Percentiles rank a stretch among this genome's conserved stretches.
phyloP scores from a whole-genome alignment of 2,113 vertebrate species.

The Hyperoodon ampullatus region DNA sequence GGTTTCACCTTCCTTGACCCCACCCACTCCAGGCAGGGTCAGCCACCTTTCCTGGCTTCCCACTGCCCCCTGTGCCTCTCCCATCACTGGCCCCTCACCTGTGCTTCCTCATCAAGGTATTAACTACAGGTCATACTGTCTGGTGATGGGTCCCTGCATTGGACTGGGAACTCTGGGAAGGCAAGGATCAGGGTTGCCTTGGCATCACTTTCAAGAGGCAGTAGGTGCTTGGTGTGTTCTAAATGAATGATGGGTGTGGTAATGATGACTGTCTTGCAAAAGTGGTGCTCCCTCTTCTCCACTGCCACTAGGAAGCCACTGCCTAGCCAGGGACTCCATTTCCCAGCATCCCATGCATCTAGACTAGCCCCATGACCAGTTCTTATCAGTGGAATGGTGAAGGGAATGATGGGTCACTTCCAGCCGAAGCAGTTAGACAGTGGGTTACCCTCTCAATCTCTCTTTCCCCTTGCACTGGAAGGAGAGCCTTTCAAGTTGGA shows the following conservation, averaged over 20 bases:
- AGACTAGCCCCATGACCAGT: background rate
- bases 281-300: background rate
- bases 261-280: background rate
- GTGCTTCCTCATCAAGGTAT: background rate
- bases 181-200: background rate
- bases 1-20: background rate
- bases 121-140: background rate
- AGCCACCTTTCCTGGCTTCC: background rate
- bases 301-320: background rate
- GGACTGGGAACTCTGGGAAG: background rate
- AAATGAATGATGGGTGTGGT: background rate
- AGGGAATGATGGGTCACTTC: background rate
- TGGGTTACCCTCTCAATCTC: background rate
- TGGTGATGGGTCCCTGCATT: background rate
- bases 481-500: background rate
- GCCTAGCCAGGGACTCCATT: background rate
- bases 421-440: background rate
- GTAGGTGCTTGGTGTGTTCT: background rate
- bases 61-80: background rate
- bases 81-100: background rate
- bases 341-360: background rate
- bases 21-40: background rate
- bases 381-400: background rate
- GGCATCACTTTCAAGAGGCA: background rate
- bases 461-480: background rate